phyloP scores from a whole-genome alignment of 2,113 vertebrate species.

The Calidris pygmaea region DNA sequence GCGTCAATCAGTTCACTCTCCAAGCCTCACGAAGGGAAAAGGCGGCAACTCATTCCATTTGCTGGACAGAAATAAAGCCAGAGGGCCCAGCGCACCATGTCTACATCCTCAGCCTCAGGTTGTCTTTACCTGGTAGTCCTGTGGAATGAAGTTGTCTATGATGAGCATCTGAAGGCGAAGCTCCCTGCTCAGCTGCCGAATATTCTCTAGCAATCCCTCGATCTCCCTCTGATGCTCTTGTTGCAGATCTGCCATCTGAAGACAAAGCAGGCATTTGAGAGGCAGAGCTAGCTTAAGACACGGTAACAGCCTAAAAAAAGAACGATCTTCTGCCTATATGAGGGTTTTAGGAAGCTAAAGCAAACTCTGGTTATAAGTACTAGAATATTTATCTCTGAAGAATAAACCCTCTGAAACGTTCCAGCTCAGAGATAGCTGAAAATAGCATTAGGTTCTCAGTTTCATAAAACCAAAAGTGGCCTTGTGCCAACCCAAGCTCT shows the following conservation, averaged over 20 bases:
- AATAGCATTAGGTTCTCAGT: background rate
- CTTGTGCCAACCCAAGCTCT: background rate
- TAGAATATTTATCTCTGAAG: background rate
- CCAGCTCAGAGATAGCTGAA: background rate
- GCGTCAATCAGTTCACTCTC: background rate
- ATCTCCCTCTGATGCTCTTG: constrained; percentile 97
- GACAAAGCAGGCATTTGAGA: background rate
- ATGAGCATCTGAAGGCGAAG: constrained; percentile 96
- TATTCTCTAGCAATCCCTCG: constrained; percentile 94
- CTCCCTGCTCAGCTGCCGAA: constrained; percentile 94
- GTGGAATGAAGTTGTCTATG: constrained; percentile 97
- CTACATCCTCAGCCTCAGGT: background rate
- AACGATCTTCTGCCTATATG: background rate
- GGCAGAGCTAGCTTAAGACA: background rate
- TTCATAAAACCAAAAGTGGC: background rate
- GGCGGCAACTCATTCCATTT: background rate
- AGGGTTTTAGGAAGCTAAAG: background rate
- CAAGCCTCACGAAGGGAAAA: background rate
- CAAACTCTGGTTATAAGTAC: background rate
- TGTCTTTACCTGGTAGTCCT: constrained; percentile 90
- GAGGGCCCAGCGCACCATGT: fast-evolving
- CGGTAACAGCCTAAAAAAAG: background rate
- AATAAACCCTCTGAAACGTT: background rate
- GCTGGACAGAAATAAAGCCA: background rate
- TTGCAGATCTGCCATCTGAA: constrained; percentile 95